Base-by-base conservation (phyloP, 2,113 vertebrate species). In the Labeo catla region DNA sequence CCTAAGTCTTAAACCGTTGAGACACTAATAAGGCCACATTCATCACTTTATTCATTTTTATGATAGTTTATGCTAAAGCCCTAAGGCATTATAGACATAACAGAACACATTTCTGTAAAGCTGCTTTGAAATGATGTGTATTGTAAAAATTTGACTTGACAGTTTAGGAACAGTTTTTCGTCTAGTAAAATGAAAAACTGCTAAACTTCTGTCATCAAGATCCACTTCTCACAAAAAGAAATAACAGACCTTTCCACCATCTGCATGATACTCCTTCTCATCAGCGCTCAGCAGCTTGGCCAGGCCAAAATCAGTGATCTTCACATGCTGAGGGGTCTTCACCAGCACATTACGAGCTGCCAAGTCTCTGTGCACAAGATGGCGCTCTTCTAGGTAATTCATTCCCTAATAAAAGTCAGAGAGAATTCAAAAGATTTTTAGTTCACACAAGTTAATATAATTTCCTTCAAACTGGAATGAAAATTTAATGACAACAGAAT, bases 231-330 rank as follows among this genome's bases (percentile, higher is more conserved):
- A 84, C 0, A 39, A 36, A 28, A n/a, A 77, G 1, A 28, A 61
- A 36, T 4, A 65, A 81, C 93, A 4, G 59, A 95, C 98, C 93
- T 99, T 99, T 90, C 98, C 98, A 2, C 98, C 98, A 85, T 99
- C 98, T 0, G 98, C 98, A 0, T 98, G 98, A 73, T 99, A 99
- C 80, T 98, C 98, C 84, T 99, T 99, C 92, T 99, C 98, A 0
- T 99, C 97, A 0, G 97, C 96, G 0, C 95, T 97, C 0, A 99
- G 96, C 79, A 99, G 95, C 85, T 98, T 99, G 82, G 98, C 97
- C 93, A 99, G 91, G 74, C 98, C 98, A 2, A 99, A 99, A 91
- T 99, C 98, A 0, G 98, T 99, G 92, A 99, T 99, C 93, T 98
- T 99, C 84, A 99, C 96, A 0, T 99, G 98, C 6, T 99, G 97